Percentiles rank a stretch among this genome's conserved stretches.
These are phyloP conservation scores for Sitta carolinensis DNA, from an alignment of 2,797 vertebrate genomes.

Conservation along the genomic window DNA sequence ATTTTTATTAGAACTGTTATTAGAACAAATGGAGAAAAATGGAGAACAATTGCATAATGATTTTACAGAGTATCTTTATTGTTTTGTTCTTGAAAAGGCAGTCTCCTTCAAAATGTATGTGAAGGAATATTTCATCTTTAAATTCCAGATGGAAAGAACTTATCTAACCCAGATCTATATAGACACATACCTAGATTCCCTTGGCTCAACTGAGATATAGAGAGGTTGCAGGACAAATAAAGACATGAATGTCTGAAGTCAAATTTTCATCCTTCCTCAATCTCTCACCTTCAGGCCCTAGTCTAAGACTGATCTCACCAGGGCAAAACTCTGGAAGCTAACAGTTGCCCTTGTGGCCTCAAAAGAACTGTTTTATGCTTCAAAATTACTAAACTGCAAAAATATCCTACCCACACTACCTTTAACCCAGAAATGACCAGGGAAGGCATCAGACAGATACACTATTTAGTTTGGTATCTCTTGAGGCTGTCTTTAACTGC, in stretches of 20 bases:
- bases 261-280: constrained; percentile 1
- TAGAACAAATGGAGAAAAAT: background rate
- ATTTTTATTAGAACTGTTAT: background rate
- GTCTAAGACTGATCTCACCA: background rate
- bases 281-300: background rate
- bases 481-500: background rate
- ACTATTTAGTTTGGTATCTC: background rate
- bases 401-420: background rate
- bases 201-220: background rate
- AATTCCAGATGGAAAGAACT: background rate
- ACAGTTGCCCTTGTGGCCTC: background rate
- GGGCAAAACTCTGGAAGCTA: background rate
- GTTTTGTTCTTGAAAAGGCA: background rate
- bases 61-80: background rate
- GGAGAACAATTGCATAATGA: background rate
- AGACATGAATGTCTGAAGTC: background rate
- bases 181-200: background rate
- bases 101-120: background rate
- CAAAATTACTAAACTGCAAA: background rate
- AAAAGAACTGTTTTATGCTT: background rate
- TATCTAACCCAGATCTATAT: background rate
- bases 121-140: background rate
- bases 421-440: background rate
- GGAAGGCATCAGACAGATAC: background rate
- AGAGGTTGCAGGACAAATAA: background rate